These are phyloP conservation scores for Seira ritae DNA, from an alignment of 2,888 invertebrate genomes.

Conservation along the genomic window DNA sequence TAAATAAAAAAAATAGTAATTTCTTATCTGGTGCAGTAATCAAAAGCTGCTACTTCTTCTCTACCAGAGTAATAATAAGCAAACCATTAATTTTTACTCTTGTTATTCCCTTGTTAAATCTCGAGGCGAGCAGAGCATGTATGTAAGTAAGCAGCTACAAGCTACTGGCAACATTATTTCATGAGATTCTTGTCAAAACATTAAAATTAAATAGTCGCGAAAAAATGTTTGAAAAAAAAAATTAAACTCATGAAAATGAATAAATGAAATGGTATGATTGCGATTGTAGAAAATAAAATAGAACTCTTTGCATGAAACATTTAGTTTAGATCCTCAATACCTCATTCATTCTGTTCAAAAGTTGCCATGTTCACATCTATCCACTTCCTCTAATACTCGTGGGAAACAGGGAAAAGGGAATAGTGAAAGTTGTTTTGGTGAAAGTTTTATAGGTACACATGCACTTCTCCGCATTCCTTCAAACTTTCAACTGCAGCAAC, in stretches of 20 bases:
- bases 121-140: background rate
- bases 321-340: too few species aligned
- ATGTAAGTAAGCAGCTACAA: background rate
- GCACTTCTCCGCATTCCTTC: background rate
- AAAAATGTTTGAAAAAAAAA: too few species aligned
- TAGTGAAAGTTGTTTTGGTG: background rate
- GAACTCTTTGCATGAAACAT: too few species aligned
- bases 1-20: constrained; percentile 49
- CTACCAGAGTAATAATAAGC: background rate
- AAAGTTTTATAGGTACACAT: background rate
- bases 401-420: constrained; percentile 22
- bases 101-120: background rate
- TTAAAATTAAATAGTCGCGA: background rate
- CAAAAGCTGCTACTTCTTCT: background rate
- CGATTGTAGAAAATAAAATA: too few species aligned
- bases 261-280: too few species aligned
- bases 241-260: too few species aligned
- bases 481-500: too few species aligned
- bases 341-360: too few species aligned
- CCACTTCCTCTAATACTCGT: background rate
- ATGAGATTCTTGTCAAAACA: background rate
- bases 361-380: background rate
- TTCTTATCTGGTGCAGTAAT: constrained; percentile 41
- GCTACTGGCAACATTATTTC: background rate
- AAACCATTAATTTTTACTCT: constrained; percentile 10